A percentile compares a stretch with the other conserved stretches of the same genome.
These are phyloP conservation scores for Scrobipalpa atriplicella DNA, from an alignment of 2,888 invertebrate species.

Conservation along the genomic window DNA sequence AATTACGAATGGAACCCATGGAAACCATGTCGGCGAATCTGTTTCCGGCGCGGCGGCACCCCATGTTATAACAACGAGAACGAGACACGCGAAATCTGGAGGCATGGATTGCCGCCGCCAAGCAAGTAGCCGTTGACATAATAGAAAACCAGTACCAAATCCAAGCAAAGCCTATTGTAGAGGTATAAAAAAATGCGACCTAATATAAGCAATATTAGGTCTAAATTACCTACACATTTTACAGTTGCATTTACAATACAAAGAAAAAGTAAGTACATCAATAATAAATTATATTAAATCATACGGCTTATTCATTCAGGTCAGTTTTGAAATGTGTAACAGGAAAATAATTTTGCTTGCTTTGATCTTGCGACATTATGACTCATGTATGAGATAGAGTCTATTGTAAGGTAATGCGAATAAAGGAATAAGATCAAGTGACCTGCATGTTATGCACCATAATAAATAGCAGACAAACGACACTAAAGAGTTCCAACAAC, in stretches of 20 bases:
- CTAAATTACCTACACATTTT: no score
- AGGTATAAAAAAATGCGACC: no score
- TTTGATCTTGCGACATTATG: slow-evolving; percentile 1
- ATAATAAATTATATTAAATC: not conserved
- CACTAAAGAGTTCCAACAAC: not conserved
- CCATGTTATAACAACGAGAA: no score
- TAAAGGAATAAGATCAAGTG: not conserved
- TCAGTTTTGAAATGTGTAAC: not conserved
- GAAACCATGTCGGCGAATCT: no score
- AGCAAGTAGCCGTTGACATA: no score
- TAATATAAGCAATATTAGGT: no score
- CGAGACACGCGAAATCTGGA: no score
- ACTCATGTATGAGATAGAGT: slow-evolving; percentile 3
- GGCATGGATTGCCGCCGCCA: no score
- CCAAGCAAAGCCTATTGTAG: no score
- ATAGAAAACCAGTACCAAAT: no score
- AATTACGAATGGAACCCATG: no score
- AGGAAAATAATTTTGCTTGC: not conserved
- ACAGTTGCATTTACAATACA: not conserved
- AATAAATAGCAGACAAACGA: not conserved
- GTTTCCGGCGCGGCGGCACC: no score
- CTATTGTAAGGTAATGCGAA: slow-evolving; percentile 5
- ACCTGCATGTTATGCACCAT: not conserved
- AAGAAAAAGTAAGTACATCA: not conserved
- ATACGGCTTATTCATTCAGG: not conserved